These are phyloP conservation scores for Pogoniulus pusillus DNA, from an alignment of 2,797 vertebrate species.

Conservation along the genomic window DNA sequence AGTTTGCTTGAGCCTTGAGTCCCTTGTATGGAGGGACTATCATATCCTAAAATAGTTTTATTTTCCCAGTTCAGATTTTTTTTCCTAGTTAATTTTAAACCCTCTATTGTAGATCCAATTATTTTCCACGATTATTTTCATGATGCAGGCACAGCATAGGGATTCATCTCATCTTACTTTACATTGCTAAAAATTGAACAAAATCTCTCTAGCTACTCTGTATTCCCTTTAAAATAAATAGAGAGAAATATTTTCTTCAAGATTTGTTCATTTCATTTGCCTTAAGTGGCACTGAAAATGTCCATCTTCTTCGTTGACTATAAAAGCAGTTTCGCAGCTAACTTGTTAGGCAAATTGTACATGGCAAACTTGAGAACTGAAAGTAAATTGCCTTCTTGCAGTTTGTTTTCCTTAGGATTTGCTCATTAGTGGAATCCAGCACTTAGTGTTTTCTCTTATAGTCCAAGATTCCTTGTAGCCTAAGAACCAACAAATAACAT, in stretches of 20 bases:
- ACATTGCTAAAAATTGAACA: background rate
- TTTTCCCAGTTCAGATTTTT: background rate
- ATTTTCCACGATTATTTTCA: background rate
- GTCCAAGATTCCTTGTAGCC: background rate
- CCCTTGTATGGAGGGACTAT: background rate
- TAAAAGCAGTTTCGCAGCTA: background rate
- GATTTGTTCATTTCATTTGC: background rate
- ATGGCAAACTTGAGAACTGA: background rate
- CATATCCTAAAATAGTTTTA: background rate
- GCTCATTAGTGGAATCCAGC: background rate
- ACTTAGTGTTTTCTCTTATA: background rate
- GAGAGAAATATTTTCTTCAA: background rate
- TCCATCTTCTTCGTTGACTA: background rate
- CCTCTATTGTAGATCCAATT: background rate
- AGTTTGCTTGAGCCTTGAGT: background rate
- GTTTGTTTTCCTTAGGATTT: background rate
- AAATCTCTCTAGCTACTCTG: background rate
- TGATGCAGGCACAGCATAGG: rapidly evolving
- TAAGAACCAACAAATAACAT: background rate
- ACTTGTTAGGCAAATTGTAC: background rate
- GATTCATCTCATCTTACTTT: background rate
- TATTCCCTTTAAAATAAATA: background rate
- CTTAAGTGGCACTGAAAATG: background rate
- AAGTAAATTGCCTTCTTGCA: background rate
- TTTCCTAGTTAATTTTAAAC: background rate